Evolutionary conservation across 1,140 invertebrate genomes (phyloP).

Genomic region (Zophobas morio): DNA sequence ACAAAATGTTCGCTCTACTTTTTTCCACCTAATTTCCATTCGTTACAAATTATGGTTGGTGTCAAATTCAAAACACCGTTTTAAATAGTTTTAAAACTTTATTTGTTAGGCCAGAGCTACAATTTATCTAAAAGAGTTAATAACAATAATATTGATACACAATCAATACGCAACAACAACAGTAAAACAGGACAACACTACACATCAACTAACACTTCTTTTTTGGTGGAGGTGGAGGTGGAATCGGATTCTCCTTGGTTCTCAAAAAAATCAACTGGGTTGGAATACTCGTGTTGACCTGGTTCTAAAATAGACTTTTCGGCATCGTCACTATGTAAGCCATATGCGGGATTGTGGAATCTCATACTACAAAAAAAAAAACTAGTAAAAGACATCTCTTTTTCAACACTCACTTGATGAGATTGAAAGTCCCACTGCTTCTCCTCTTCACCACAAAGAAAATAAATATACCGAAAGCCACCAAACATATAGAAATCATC

Average conservation of each 20-base stretch:
- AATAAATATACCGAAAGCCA: constrained; percentile 45
- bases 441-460: constrained; percentile 56
- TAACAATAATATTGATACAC: too few relatives aligned
- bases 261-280: constrained; percentile 61
- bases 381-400: constrained; percentile 1
- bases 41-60: too few relatives aligned
- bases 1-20: too few relatives aligned
- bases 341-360: constrained; percentile 67
- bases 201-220: too few relatives aligned
- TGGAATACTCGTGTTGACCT: constrained; percentile 67
- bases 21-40: too few relatives aligned
- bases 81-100: too few relatives aligned
- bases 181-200: too few relatives aligned
- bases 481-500: constrained; percentile 48
- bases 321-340: constrained; percentile 54
- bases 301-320: constrained; percentile 61
- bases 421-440: constrained; percentile 61
- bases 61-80: too few relatives aligned
- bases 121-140: too few relatives aligned
- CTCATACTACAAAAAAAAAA: constrained; percentile 63
- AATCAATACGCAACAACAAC: too few relatives aligned
- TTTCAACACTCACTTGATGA: constrained; percentile 45
- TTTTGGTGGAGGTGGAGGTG: too few relatives aligned
- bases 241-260: background rate
- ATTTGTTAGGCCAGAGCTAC: too few relatives aligned